Percentiles rank a stretch among this genome's conserved stretches.
Evolutionary conservation across 2,113 vertebrate species (phyloP).

Genomic region (Camelus dromedarius): DNA sequence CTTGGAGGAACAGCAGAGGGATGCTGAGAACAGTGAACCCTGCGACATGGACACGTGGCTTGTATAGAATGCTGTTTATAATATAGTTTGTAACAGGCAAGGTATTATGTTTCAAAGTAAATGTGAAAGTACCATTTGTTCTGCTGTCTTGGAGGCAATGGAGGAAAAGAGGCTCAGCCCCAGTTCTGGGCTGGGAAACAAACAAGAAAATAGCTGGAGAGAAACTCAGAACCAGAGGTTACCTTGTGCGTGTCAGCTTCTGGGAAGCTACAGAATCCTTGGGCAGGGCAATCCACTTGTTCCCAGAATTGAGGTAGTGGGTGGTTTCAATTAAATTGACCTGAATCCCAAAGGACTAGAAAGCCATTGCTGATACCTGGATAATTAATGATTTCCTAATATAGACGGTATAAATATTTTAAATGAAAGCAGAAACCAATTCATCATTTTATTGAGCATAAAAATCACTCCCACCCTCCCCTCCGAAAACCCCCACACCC

Average conservation of each 20-base stretch:
- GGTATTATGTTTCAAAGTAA: neutral
- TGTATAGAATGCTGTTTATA: neutral
- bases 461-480: neutral
- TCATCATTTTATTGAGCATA: neutral
- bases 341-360: neutral
- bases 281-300: neutral
- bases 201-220: neutral
- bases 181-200: neutral
- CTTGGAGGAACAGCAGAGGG: neutral
- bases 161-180: neutral
- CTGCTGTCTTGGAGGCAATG: neutral
- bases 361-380: neutral
- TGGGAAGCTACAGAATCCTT: neutral
- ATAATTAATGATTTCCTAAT: conserved; percentile 7
- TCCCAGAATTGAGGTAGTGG: neutral
- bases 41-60: fast-evolving
- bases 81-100: neutral
- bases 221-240: neutral
- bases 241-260: neutral
- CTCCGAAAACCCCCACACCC: neutral
- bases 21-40: neutral
- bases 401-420: neutral
- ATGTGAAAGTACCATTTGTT: neutral
- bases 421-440: neutral
- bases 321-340: neutral